These are phyloP conservation scores for Phylloscopus whistleri DNA, from an alignment of 2,113 vertebrate genomes.

Conservation along the genomic window DNA sequence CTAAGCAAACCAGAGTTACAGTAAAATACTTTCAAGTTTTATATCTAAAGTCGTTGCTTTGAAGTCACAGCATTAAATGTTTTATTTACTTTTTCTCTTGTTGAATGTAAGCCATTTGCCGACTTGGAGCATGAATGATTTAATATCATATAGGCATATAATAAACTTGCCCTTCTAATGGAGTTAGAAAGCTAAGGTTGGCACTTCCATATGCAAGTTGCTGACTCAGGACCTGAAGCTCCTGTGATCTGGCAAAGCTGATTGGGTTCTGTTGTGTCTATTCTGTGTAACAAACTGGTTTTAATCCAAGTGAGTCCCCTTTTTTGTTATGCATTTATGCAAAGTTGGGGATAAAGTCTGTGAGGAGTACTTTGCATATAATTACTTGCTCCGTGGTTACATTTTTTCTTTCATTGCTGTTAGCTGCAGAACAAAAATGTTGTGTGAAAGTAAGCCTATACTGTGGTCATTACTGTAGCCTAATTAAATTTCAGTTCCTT, in stretches of 20 bases:
- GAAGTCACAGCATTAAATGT: neutral
- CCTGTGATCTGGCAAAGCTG: neutral
- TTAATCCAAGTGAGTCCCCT: neutral
- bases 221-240: constrained; percentile 8
- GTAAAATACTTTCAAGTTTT: neutral
- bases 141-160: neutral
- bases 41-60: neutral
- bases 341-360: neutral
- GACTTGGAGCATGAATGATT: neutral
- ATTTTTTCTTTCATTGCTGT: neutral
- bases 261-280: neutral
- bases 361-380: neutral
- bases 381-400: neutral
- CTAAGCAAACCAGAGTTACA: neutral
- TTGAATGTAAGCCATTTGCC: neutral
- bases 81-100: neutral
- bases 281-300: neutral
- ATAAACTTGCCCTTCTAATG: neutral
- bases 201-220: neutral
- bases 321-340: neutral
- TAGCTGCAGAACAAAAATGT: neutral
- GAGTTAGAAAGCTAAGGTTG: neutral
- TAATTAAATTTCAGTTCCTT: constrained; percentile 21
- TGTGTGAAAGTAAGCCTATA: neutral
- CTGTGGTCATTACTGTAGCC: neutral